Percentiles rank a stretch among this genome's conserved stretches.
These are phyloP conservation scores for Geodia barretti DNA, from an alignment of 37 sponge, comb jelly and placozoan species.

Conservation along the genomic window DNA sequence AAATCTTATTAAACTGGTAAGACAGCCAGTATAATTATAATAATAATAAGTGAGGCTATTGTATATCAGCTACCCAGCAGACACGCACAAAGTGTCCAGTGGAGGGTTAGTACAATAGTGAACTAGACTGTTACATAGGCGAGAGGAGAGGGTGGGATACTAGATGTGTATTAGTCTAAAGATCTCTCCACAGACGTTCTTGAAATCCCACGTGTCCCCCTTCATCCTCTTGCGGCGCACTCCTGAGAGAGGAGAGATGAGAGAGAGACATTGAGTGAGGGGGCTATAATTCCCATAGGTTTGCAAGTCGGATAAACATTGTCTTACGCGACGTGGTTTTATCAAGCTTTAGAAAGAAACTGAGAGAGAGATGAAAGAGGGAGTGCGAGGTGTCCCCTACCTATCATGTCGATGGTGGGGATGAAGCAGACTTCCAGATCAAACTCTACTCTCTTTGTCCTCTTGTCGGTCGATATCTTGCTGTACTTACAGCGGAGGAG, in stretches of 20 bases:
- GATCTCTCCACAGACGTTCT: slow-evolving; percentile 82
- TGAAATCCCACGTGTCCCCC: slow-evolving; percentile 91
- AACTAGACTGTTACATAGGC: neutral
- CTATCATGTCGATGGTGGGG: slow-evolving; percentile 77
- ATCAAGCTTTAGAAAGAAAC: neutral
- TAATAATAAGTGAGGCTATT: too few relatives aligned
- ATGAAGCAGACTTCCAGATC: slow-evolving; percentile 89
- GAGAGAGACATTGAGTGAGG: neutral
- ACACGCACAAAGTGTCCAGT: too few relatives aligned
- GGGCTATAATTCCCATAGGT: neutral
- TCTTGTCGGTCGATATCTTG: slow-evolving; percentile 15
- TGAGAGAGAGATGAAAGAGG: neutral
- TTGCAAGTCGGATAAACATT: too few relatives aligned
- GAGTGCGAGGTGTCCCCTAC: too few relatives aligned
- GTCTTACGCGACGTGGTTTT: too few relatives aligned
- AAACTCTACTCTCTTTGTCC: slow-evolving; percentile 55
- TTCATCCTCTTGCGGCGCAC: slow-evolving; percentile 83
- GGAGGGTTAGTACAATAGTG: neutral
- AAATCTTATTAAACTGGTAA: too few relatives aligned
- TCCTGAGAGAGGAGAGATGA: slow-evolving; percentile 39
- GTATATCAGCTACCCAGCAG: too few relatives aligned
- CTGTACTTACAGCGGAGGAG: slow-evolving; percentile 5
- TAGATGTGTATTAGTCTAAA: slow-evolving; percentile 73
- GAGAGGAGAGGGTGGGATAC: too few relatives aligned
- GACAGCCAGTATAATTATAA: too few relatives aligned